A percentile compares a stretch with the other conserved stretches of the same genome.
These are phyloP conservation scores for Cygnus olor DNA, from an alignment of 2,797 vertebrate species.

Conservation along the genomic window DNA sequence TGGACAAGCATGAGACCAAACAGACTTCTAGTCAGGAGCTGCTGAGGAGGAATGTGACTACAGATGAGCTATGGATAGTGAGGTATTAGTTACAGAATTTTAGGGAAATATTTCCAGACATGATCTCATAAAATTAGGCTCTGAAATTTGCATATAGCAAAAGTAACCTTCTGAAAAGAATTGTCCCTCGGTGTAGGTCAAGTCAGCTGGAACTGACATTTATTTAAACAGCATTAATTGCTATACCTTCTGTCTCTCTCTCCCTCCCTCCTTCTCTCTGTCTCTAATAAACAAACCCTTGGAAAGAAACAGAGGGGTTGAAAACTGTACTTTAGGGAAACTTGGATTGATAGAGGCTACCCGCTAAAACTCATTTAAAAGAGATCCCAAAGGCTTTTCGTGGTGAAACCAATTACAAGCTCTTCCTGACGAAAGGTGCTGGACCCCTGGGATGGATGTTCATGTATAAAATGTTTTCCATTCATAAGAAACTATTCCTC, in stretches of 20 bases:
- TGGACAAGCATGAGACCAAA: background rate
- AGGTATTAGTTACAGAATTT: background rate
- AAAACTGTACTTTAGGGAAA: slow-evolving; percentile 25
- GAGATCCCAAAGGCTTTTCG: slow-evolving; percentile 41
- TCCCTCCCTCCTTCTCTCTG: background rate
- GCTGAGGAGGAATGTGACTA: background rate
- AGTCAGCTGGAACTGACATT: background rate
- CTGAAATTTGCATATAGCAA: background rate
- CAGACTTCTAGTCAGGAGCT: background rate
- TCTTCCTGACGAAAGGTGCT: slow-evolving; percentile 16
- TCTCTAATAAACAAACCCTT: slow-evolving; percentile 28
- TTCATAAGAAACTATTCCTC: background rate
- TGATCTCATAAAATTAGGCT: background rate
- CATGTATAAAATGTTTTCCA: background rate
- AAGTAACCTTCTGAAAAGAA: background rate
- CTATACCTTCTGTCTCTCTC: background rate
- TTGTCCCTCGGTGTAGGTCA: background rate
- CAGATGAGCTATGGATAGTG: background rate
- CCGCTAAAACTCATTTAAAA: slow-evolving; percentile 55
- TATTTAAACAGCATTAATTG: slow-evolving; percentile 31
- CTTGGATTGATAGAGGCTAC: slow-evolving; percentile 37
- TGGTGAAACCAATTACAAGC: slow-evolving; percentile 12
- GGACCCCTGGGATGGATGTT: background rate
- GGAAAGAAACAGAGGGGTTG: background rate
- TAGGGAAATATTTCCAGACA: background rate